Conservation (phyloP, 2,888 invertebrate genomes). For the Hoplodrina ambigua region DNA sequence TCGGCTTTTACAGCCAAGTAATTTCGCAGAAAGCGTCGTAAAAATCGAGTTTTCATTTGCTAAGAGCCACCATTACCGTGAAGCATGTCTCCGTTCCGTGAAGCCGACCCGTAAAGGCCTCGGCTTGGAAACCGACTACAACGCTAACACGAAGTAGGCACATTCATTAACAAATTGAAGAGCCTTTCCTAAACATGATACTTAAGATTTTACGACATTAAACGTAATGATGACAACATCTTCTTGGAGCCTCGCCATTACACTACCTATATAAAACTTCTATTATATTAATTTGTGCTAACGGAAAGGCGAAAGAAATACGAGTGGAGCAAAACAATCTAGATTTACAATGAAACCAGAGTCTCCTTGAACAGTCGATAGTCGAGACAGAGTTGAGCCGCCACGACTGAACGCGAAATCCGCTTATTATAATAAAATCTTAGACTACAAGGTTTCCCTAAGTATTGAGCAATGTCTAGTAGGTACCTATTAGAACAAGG, state of each 20-base stretch:
- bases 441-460: slow-evolving; percentile 77
- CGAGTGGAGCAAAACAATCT: slow-evolving; percentile 80
- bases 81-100: slow-evolving; percentile 75
- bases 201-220: slow-evolving; percentile 38
- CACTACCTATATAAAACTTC: slow-evolving; percentile 42
- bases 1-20: slow-evolving; percentile 70
- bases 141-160: slow-evolving; percentile 51
- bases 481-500: slow-evolving; percentile 5
- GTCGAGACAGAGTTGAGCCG: slow-evolving; percentile 66
- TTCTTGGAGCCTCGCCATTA: slow-evolving; percentile 40
- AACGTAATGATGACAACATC: slow-evolving; percentile 37
- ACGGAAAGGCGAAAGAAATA: slow-evolving; percentile 75
- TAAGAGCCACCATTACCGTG: slow-evolving; percentile 80
- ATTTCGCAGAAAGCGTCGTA: slow-evolving; percentile 83
- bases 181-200: slow-evolving; percentile 56
- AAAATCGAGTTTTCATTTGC: slow-evolving; percentile 86
- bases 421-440: slow-evolving; percentile 83
- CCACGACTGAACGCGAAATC: slow-evolving; percentile 75
- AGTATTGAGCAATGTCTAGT: slow-evolving; percentile 45
- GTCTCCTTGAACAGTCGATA: slow-evolving; percentile 73
- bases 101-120: slow-evolving; percentile 71
- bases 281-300: slow-evolving; percentile 55
- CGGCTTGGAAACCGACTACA: slow-evolving; percentile 38
- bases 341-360: slow-evolving; percentile 85
- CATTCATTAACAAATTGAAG: slow-evolving; percentile 66